Evolutionary conservation across 2,797 vertebrate species (phyloP).

Genomic region (Coranthus polyacanthus): DNA sequence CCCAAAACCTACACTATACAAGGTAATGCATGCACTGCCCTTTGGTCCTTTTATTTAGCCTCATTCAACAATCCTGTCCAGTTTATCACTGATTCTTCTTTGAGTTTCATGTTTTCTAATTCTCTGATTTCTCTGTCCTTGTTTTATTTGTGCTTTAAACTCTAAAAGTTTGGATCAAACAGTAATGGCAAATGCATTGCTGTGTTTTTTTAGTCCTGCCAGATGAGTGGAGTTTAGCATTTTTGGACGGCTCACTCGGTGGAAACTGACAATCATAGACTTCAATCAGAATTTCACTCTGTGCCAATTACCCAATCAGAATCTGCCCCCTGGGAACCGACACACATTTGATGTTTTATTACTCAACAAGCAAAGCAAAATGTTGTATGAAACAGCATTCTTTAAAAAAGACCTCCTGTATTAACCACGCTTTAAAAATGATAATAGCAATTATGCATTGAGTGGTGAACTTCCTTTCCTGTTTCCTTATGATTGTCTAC

Average conservation of each 20-base stretch:
- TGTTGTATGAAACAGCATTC: too few relatives aligned
- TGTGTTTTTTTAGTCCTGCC: constrained; percentile 22
- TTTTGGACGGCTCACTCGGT: constrained; percentile 1
- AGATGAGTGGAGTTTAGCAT: constrained; percentile 24
- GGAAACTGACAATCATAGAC: background rate
- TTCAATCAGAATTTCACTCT: background rate
- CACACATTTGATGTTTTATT: too few relatives aligned
- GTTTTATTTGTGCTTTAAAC: constrained; percentile 19
- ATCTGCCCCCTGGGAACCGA: too few relatives aligned
- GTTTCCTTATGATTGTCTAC: background rate
- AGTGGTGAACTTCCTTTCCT: too few relatives aligned
- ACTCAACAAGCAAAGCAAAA: too few relatives aligned
- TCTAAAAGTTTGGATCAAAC: constrained; percentile 40
- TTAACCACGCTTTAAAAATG: too few relatives aligned
- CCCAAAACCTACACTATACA: constrained; percentile 10
- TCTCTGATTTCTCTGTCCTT: constrained; percentile 8
- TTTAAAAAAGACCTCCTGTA: too few relatives aligned
- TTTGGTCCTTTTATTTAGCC: constrained; percentile 21
- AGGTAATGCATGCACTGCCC: constrained; percentile 23
- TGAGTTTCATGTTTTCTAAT: constrained; percentile 32
- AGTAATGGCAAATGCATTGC: constrained; percentile 44
- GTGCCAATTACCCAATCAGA: background rate
- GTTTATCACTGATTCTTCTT: constrained; percentile 59
- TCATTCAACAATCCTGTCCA: constrained; percentile 30
- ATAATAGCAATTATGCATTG: too few relatives aligned